Evolutionary conservation across 2,888 invertebrate species (phyloP).

Genomic region (Helleia helle): DNA sequence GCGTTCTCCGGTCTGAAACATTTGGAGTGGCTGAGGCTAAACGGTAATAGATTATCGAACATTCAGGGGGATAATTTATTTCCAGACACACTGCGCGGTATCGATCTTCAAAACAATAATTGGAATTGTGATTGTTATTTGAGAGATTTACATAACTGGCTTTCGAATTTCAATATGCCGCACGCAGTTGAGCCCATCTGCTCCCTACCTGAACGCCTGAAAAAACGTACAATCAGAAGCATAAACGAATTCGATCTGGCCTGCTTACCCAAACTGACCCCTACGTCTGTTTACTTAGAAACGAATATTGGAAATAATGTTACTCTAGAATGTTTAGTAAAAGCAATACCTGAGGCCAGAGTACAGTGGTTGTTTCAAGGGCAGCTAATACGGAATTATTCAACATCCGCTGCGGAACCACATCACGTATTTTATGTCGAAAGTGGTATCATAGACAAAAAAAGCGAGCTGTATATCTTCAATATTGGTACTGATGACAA

Average conservation of each 20-base stretch:
- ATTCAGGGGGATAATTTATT: conserved; percentile 81
- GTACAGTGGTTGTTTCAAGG: conserved; percentile 90
- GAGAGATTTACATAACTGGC: conserved; percentile 84
- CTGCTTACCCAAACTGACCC: conserved; percentile 85
- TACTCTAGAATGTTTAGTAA: conserved; percentile 85
- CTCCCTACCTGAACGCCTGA: conserved; percentile 78
- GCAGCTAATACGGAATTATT: conserved; percentile 84
- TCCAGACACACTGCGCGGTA: conserved; percentile 84
- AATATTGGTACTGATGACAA: conserved; percentile 86
- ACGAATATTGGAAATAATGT: conserved; percentile 87
- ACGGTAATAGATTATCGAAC: conserved; percentile 85
- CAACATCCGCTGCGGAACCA: conserved; percentile 76
- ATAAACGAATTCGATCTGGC: conserved; percentile 82
- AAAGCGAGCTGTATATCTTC: conserved; percentile 85
- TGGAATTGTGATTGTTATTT: conserved; percentile 93
- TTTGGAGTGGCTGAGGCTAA: conserved; percentile 88
- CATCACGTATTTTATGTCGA: conserved; percentile 82
- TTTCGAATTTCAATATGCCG: conserved; percentile 83
- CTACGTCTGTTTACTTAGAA: conserved; percentile 83
- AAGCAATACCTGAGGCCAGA: conserved; percentile 86
- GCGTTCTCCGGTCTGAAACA: conserved; percentile 87
- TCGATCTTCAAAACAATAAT: conserved; percentile 88
- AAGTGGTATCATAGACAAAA: conserved; percentile 82
- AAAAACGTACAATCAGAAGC: conserved; percentile 78
- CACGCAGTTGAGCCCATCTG: conserved; percentile 86